Base-by-base conservation (phyloP, 2,113 vertebrate species). In the Ailurus styani region DNA sequence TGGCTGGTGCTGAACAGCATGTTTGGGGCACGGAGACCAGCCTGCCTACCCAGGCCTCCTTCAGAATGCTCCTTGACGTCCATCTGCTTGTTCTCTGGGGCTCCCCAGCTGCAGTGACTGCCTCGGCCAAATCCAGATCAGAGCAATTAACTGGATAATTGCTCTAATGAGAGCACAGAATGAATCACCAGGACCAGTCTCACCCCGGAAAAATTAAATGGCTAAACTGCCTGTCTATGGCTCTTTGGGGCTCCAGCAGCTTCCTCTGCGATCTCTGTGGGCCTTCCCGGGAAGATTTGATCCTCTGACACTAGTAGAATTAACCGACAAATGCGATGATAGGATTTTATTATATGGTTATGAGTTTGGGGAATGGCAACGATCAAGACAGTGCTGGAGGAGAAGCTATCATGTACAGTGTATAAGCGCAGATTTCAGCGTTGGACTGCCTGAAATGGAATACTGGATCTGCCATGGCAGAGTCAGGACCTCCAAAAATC, bases 141-240 rank as follows among this genome's bases (percentile, higher is more conserved):
- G 50, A 72, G 68, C 97, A 62, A 96, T 96, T 95, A 95, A n/a
- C 91, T 14, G 85, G 94, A 79, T 94, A 96, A 98, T 94, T 47
- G 92, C 95, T 93, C 90, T 97, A 85, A 96, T 68, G 95, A 94
- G 96, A 84, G 70, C 84, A 34, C 64, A 6, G 84, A 18, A 23
- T 55, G 96, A 87, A n/a, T 75, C 78, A 52, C 90, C 85, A 12
- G 87, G 87, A 21, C 73, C 13, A 21, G 47, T 10, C 81, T 87
- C 52, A 4, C 45, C 84, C 96, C 8, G 68, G 87, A 87, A 91
- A 55, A 68, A 82, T 54, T 45, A 82, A 93, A 62, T 11, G 52
- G 90, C 7, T 37, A 18, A 81, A 23, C 45, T 11, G 52, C 42
- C 72, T 5, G 2, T 7, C 47, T 40, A 6, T 0, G 1, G 70